Evolutionary conservation across 2,113 vertebrate genomes (phyloP), one percentile per base, ranked within the genome.

Genomic region (Calyptommatus sinebrachiatus): DNA sequence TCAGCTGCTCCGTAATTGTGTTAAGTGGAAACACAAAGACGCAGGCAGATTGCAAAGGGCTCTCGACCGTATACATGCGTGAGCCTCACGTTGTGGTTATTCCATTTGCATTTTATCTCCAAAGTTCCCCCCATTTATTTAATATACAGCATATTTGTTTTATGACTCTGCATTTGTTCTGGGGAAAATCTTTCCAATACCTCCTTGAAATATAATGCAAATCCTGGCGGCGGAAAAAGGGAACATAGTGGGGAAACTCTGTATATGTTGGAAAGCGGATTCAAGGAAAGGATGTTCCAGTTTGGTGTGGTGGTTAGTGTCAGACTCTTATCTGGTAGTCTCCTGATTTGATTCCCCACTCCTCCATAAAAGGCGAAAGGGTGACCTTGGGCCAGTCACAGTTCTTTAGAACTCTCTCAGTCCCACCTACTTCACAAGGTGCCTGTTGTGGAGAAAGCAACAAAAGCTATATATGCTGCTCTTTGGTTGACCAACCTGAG

Each of bases 21-120:
- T 65, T 68, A 73, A 84, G 79, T 88, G 84, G 87, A 91, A 91
- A 90, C 84, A 89, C 85, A 90, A 89, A 92, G 85, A 85, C 66
- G 26, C 79, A 65, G 74, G 71, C 46, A 82, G 78, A 84, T 84
- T 89, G 2, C 35, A 41, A 41, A 41, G 35, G 21, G 73, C 90
- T 76, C 67, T 80, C 50, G 81, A 82, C 5, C 18, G 20, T 76
- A 60, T 10, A 67, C 76, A 83, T 80, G 50, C 29, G 14, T 16
- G 76, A 50, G 70, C 53, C 16, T 31, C 20, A 14, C 50, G 7
- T 16, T 57, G 53, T 18, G 14, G 53, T n/a, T 84, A 70, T 62
- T 8, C 45, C 73, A 57, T 18, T 57, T 29, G n/a, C 31, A 71
- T 73, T 73, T 67, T 65, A 45, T 78, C 26, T 5, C 68, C 66